Base-by-base conservation (phyloP, 2,888 invertebrate genomes). In the Eurytoma californica region DNA sequence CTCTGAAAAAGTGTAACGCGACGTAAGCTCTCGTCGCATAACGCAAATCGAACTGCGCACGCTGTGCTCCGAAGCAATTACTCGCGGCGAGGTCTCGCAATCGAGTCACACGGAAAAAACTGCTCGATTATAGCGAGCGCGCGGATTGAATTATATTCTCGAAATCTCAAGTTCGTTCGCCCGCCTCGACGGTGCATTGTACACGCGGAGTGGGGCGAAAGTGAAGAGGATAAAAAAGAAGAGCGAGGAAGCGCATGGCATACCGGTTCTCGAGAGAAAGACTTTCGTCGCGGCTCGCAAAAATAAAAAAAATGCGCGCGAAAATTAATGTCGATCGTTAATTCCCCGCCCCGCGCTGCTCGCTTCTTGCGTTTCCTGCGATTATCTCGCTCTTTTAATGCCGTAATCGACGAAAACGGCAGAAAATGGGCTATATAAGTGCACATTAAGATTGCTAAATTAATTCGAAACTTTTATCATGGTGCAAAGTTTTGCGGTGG, bases 211-310 rank as follows among this genome's bases (percentile, higher is more conserved):
- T 24, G 2, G 1, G 24, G 20, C 14, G 18, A 65, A 47, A 49
- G 58, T 3, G 28, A 18, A 9, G 51, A 65, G 65, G 18, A 66
- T 51, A 65, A 60, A 60, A 55, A 24, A 53, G 30, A 18, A 53
- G 65, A 2, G 30, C 47, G 39, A 20, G 13, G 24, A 7, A 5
- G 2, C 49, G 49, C 53, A 53, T 53, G n/a, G 9, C 51, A 49
- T 72, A 78, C 77, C 72, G 72, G 77, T 78, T 78, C 72, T 60
- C 72, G 0, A 39, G 67, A 78, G 72, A 72, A 78, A 78, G 72
- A 47, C 77, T 78, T 72, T 72, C 77, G 53, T 67, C 55, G 72
- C 72, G 39, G 49, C 67, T 60, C 58, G 18, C 57, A 58, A 66
- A 66, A 61, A 58, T 51, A 70, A 53, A 57, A 77, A 51, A 70